Evolutionary conservation across 2,797 vertebrate species (phyloP), one percentile per base, ranked within the genome.

Genomic region (Melanotaenia maccullochi): DNA sequence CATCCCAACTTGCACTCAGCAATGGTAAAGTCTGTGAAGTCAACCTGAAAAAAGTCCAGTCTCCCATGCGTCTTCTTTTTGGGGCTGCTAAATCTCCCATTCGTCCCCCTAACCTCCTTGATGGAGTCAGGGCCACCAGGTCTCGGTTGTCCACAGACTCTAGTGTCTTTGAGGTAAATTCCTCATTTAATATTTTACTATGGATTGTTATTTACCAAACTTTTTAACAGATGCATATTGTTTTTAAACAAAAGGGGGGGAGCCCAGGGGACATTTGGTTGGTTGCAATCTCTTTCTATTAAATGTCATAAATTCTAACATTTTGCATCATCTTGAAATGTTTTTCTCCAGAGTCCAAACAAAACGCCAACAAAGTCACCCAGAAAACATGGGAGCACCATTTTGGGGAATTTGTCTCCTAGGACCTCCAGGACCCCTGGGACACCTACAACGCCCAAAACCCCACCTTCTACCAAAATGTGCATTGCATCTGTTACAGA

Each of bases 21-120:
- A 82, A 90, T 3, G 74, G 82, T 42, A 86, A 78, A 85, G 64
- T 76, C 73, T 71, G 72, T 24, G 75, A 2, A 18, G 18, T 93
- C 8, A 71, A 92, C 24, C 62, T 83, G 0, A 88, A 83, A 68
- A 58, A 67, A 0, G 85, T 96, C 24, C 92, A 68, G 14, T 98
- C 97, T 76, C 97, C 97, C 12, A 94, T 95, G 90, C 95, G 93
- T 16, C 94, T 99, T 75, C 95, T 99, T 57, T 99, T 99, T 64
- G 96, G 97, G 12, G 96, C 96, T 1, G 86, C 95, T 4, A 82
- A 62, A 57, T 96, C 94, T 5, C 75, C 78, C 0, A 28, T 28
- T 67, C 87, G 78, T 24, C 66, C 66, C 4, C 85, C 92, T 18
- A 52, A 70, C 8, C 68, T 5, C 20, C 28, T 55, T 3, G 16